Evolutionary conservation across 1,140 invertebrate species (phyloP).

Genomic region (Drosophila pseudoobscura): DNA sequence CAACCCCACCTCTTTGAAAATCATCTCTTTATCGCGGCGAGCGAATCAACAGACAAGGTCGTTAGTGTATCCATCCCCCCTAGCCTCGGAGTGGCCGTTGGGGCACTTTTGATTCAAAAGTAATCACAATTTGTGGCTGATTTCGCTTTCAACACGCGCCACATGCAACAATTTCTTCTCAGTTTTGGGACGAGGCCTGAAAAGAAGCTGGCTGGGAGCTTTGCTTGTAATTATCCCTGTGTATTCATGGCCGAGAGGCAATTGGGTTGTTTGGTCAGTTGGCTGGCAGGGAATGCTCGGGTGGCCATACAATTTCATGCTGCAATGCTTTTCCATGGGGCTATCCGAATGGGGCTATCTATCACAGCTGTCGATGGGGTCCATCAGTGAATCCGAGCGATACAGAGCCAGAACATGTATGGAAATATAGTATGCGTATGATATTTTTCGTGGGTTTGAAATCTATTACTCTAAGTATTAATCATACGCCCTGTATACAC

Average conservation of each 20-base stretch:
- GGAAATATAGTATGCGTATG: no score
- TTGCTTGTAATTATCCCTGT: slow-evolving; percentile 62
- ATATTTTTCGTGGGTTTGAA: background rate
- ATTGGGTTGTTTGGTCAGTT: slow-evolving; percentile 80
- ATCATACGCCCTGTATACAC: background rate
- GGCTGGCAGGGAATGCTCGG: slow-evolving; percentile 30
- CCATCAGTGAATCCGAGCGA: background rate
- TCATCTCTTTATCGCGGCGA: slow-evolving; percentile 36
- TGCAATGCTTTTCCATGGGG: slow-evolving; percentile 56
- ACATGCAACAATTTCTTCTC: slow-evolving; percentile 66
- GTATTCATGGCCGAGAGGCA: slow-evolving; percentile 71
- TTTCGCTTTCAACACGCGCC: slow-evolving; percentile 71
- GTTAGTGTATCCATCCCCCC: slow-evolving; percentile 56
- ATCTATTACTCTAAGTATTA: background rate
- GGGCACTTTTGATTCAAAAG: slow-evolving; percentile 37
- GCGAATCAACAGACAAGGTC: slow-evolving; percentile 65
- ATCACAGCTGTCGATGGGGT: slow-evolving; percentile 42
- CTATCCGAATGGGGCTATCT: slow-evolving; percentile 35
- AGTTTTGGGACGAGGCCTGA: slow-evolving; percentile 19
- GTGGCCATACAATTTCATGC: slow-evolving; percentile 67
- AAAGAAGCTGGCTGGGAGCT: slow-evolving; percentile 12
- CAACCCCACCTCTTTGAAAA: slow-evolving; percentile 43
- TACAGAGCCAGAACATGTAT: background rate
- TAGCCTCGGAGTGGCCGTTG: slow-evolving; percentile 27
- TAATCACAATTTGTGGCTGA: slow-evolving; percentile 49